Percentiles rank a stretch among this genome's conserved stretches.
These are phyloP conservation scores for Leptoteleia sp. DNA, from an alignment of 1,140 invertebrate genomes.

Conservation along the genomic window DNA sequence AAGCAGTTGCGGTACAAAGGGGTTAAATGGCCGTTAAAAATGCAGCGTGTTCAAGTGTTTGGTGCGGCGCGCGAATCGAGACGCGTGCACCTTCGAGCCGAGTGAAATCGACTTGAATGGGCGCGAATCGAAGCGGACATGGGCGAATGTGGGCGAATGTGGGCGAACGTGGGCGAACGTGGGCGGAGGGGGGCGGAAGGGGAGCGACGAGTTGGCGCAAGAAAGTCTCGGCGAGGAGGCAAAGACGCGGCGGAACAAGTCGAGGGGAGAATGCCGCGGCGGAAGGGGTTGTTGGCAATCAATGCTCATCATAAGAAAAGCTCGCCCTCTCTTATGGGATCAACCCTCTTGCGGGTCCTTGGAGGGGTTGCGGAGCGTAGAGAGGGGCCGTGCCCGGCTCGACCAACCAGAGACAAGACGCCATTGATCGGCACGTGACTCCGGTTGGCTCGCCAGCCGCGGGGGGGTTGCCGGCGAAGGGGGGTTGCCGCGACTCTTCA, in stretches of 20 bases:
- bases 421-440: constrained; percentile 82
- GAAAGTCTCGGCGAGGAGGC: constrained; percentile 11
- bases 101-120: no score
- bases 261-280: constrained; percentile 51
- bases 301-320: constrained; percentile 80
- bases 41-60: no score
- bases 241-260: constrained; percentile 24
- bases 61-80: no score
- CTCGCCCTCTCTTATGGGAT: constrained; percentile 76
- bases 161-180: no score
- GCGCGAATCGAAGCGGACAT: no score
- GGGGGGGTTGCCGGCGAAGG: constrained; percentile 42
- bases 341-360: constrained; percentile 70
- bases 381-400: constrained; percentile 67
- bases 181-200: no score
- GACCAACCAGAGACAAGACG: constrained; percentile 79
- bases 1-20: no score
- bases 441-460: constrained; percentile 67
- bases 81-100: no score
- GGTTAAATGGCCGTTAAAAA: no score
- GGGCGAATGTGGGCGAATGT: no score
- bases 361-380: constrained; percentile 60
- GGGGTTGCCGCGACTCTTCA: constrained; percentile 47
- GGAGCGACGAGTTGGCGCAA: constrained; percentile 3
- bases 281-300: constrained; percentile 80